Evolutionary conservation across 2,113 vertebrate genomes (phyloP).

Genomic region (Neoarius graeffei): DNA sequence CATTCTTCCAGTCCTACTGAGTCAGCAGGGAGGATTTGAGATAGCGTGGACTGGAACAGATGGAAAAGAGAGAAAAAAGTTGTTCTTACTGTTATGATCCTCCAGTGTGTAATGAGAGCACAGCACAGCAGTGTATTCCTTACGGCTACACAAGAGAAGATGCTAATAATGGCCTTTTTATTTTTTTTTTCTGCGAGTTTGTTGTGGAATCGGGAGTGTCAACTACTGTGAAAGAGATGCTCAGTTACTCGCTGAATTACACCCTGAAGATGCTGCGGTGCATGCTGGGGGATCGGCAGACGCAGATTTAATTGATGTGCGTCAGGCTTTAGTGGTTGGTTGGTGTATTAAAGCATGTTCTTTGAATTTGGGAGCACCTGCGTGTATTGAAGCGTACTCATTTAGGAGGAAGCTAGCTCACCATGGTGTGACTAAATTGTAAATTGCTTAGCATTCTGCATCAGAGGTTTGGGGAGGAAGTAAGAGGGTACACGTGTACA

Average conservation of each 20-base stretch:
- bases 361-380: neutral
- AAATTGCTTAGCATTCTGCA: conserved; percentile 52
- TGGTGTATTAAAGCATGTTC: neutral
- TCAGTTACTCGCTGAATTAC: neutral
- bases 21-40: neutral
- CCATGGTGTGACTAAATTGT: conserved; percentile 13
- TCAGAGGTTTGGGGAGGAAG: neutral
- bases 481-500: neutral
- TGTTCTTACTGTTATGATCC: neutral
- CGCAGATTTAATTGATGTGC: neutral
- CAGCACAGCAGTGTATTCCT: neutral
- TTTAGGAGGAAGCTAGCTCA: neutral
- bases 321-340: neutral
- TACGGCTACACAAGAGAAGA: neutral
- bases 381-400: neutral
- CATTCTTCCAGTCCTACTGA: conserved; percentile 22
- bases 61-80: conserved; percentile 11
- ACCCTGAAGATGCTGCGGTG: neutral
- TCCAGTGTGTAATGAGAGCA: neutral
- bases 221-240: neutral
- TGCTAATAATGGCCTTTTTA: neutral
- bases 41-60: neutral
- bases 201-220: neutral
- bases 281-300: neutral
- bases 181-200: neutral